Evolutionary conservation across 2,113 vertebrate species (phyloP), one percentile per base, ranked within the genome.

Genomic region (Leptobrachium leishanense): DNA sequence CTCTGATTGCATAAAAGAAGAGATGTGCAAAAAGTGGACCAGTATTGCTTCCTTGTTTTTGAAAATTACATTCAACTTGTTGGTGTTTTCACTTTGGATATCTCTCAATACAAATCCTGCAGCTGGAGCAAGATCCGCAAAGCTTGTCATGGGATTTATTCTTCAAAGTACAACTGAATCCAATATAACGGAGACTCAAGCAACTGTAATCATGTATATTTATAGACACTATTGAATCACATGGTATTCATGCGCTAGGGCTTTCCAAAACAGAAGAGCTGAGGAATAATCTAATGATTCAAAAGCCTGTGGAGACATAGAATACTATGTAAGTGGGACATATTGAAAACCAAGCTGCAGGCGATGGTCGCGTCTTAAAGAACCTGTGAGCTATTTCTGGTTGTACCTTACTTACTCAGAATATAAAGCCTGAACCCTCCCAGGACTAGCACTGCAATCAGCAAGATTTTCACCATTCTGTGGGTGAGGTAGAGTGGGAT

Each of bases 331-430:
- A 62, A 41, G 31, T 43, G 73, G 73, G 68, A 42, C 46, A 68
- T 55, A 1, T 42, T 68, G n/a, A 54, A 69, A 59, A 68, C 15
- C 53, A 68, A 63, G n/a, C 43, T 63, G 59, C 41, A 76, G 8
- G 2, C 42, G 12, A 46, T 55, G 66, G 63, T n/a, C 20, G 43
- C 50, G 50, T 68, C 54, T 68, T 68, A 68, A 68, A 69, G 66
- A 68, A 63, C 40, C 41, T 20, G 43, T 15, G 2, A 44, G 39
- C 66, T 68, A 68, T 76, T 76, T 69, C 75, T 69, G 55, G 53
- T n/a, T 40, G 57, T 55, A 5, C 42, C 11, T 11, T 44, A 39
- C 11, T 43, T 76, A 39, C 10, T 68, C 66, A 43, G 57, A 41
- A 68, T 76, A 76, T 40, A 69, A 13, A 68, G 43, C 63, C 46